Conservation (phyloP, 2,113 vertebrate genomes). For the Nasalis larvatus region DNA sequence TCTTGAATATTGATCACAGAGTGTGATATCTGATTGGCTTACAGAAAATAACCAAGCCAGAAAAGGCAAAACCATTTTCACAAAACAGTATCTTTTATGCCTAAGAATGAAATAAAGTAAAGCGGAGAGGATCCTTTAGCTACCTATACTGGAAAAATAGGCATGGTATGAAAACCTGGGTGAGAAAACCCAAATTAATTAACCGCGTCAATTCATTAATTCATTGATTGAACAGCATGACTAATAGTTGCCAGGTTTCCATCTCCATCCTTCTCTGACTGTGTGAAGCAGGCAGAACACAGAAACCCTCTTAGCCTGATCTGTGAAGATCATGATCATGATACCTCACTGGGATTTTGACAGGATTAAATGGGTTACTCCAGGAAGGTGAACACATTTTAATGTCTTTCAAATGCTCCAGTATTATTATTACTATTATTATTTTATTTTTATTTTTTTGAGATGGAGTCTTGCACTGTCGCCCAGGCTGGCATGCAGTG, state of each 20-base stretch:
- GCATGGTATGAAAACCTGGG: neutral
- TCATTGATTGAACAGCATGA: neutral
- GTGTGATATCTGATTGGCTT: neutral
- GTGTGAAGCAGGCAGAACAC: neutral
- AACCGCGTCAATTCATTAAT: neutral
- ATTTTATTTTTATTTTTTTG: no score
- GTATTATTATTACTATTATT: neutral
- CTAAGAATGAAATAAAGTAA: neutral
- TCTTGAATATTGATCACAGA: neutral
- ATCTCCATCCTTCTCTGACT: neutral
- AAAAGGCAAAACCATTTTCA: neutral
- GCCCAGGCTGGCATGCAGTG: no score
- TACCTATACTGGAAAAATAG: neutral
- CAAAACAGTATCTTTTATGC: neutral
- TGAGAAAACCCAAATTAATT: neutral
- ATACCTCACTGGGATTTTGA: neutral
- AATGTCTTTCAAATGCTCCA: neutral
- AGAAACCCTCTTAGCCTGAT: fast-evolving
- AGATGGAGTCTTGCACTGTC: no score
- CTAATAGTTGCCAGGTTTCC: no score
- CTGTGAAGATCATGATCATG: neutral
- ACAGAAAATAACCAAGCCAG: no score
- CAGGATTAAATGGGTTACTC: neutral
- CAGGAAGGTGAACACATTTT: neutral
- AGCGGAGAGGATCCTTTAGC: fast-evolving